Base-by-base conservation (phyloP, 2,797 vertebrate genomes). In the Prunella strophiata region DNA sequence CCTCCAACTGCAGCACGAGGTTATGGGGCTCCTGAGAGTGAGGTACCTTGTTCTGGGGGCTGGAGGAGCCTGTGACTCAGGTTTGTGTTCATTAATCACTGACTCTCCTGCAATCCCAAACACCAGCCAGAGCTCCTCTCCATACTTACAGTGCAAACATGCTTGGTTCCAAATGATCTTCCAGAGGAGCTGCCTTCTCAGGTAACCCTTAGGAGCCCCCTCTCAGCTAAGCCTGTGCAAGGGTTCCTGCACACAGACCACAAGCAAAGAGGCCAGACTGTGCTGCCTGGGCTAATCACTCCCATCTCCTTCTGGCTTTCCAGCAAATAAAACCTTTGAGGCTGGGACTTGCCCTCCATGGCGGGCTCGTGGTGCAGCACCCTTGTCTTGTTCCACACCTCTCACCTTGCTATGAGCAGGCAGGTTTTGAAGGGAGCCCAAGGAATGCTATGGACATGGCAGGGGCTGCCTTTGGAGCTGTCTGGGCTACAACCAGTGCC, bases 221-320 rank as follows among this genome's bases (percentile, higher is more conserved):
- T 50, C 71, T 67, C 62, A 73, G 50, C 68, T 65, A 93, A 94
- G 40, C 30, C 71, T 84, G 75, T 87, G 90, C 67, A 86, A 90
- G 88, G 89, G 62, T 47, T 67, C 34, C 68, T 80, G 78, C 86
- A 82, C 81, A 65, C 26, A 90, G 58, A 57, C 38, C 47, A 45
- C 1, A 73, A 91, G 40, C 78, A 94, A 90, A 85, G 62, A 73
- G 34, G 71, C 84, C 81, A 89, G 84, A 94, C 55, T 34, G n/a
- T 59, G 52, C 77, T 82, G 67, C 62, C 89, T 81, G 83, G 52
- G 65, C 58, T 93, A n/a, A 90, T 55, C 73, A 30, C 57, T 94
- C 62, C 61, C 67, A 71, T 59, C 73, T 61, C 13, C 82, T 94
- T 65, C 94, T 92, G 52, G 20, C 78, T 92, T 94, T 80, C 95